A percentile compares a stretch with the other conserved stretches of the same genome.
phyloP scores from a whole-genome alignment of 2,888 invertebrate genomes.

The Ceriagrion tenellum region DNA sequence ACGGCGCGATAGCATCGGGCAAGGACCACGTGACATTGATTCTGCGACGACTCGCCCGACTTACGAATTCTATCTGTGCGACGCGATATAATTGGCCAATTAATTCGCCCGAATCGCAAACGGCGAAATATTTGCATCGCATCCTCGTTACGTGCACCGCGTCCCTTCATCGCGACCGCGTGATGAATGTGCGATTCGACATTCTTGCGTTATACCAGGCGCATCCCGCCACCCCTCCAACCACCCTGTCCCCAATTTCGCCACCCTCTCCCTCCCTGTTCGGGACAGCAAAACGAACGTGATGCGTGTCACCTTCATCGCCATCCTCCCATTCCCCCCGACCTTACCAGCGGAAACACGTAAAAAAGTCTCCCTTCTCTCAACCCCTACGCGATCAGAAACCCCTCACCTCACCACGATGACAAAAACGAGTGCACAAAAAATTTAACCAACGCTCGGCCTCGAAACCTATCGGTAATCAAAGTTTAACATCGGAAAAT shows the following conservation, averaged over 20 bases:
- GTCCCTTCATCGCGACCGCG: constrained; percentile 49
- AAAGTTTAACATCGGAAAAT: constrained; percentile 59
- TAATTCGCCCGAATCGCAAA: constrained; percentile 61
- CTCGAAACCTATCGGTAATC: not conserved
- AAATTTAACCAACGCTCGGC: too few relatives aligned
- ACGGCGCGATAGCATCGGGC: not conserved
- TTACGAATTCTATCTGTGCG: constrained; percentile 54
- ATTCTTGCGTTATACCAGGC: constrained; percentile 41
- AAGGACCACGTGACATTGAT: constrained; percentile 22
- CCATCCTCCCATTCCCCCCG: not conserved
- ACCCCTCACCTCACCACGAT: too few relatives aligned
- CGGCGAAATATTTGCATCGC: constrained; percentile 64
- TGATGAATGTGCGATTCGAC: constrained; percentile 53
- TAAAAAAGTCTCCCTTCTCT: not conserved
- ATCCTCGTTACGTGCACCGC: constrained; percentile 29
- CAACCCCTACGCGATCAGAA: too few relatives aligned
- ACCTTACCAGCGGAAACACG: not conserved
- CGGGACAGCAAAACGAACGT: not conserved
- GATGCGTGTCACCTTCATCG: not conserved
- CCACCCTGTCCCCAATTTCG: not conserved
- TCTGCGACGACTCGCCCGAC: constrained; percentile 26
- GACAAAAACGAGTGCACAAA: too few relatives aligned
- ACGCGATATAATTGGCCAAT: constrained; percentile 59
- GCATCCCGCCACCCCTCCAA: not conserved
- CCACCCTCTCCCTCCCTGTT: not conserved